Evolutionary conservation across 2,888 invertebrate species (phyloP).

Genomic region (Sinotaia quadrata): DNA sequence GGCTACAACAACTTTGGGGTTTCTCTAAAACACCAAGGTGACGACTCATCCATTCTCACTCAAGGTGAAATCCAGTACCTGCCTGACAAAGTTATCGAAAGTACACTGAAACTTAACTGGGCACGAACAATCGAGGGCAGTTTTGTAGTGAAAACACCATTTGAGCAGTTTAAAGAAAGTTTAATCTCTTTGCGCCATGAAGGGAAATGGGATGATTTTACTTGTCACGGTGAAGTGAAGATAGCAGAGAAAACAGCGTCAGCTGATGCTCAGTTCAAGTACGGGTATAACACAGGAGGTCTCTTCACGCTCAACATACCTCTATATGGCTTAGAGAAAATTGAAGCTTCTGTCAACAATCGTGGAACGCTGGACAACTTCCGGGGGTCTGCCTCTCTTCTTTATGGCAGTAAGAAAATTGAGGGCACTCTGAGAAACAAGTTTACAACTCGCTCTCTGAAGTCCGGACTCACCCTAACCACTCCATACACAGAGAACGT

Average conservation of each 20-base stretch:
- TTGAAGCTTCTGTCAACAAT: slow-evolving; percentile 27
- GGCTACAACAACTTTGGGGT: slow-evolving; percentile 45
- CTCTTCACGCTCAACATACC: slow-evolving; percentile 27
- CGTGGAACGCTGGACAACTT: slow-evolving; percentile 18
- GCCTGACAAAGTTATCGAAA: slow-evolving; percentile 37
- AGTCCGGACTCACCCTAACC: slow-evolving; percentile 4
- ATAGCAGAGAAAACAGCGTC: slow-evolving; percentile 19
- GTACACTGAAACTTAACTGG: slow-evolving; percentile 39
- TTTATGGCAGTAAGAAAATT: slow-evolving; percentile 10
- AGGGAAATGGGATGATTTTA: slow-evolving; percentile 43
- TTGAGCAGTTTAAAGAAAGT: slow-evolving; percentile 29
- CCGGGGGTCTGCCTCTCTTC: slow-evolving; percentile 17
- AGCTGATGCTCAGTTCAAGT: slow-evolving; percentile 28
- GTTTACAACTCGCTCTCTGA: slow-evolving; percentile 9
- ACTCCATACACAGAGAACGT: slow-evolving; percentile 26
- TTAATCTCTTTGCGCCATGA: slow-evolving; percentile 47
- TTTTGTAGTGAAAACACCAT: slow-evolving; percentile 45
- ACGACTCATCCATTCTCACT: slow-evolving; percentile 19
- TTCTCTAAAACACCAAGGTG: slow-evolving; percentile 31
- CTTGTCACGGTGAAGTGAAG: slow-evolving; percentile 42
- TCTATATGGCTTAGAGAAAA: slow-evolving; percentile 23
- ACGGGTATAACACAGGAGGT: slow-evolving; percentile 26
- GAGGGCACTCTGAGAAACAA: slow-evolving; percentile 21
- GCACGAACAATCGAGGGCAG: slow-evolving; percentile 40
- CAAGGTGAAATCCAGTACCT: slow-evolving; percentile 33